Evolutionary conservation across 2,113 vertebrate genomes (phyloP).

Genomic region (Ophiodon elongatus): DNA sequence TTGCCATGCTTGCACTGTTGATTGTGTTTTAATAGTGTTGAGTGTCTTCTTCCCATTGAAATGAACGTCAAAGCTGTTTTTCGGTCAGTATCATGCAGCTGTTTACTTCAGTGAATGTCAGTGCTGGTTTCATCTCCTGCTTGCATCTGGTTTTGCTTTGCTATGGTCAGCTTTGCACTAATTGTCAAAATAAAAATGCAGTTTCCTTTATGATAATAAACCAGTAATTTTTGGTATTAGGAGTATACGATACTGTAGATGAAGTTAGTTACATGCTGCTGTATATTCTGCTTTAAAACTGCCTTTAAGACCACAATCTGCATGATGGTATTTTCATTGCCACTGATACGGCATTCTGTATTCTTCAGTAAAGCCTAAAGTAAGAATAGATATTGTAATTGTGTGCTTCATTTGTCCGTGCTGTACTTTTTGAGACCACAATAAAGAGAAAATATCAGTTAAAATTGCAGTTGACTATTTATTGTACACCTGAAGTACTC

Average conservation of each 20-base stretch:
- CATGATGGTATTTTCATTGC: conserved; percentile 70
- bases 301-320: conserved; percentile 61
- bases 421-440: conserved; percentile 78
- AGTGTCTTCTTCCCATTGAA: conserved; percentile 51
- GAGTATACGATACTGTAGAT: conserved; percentile 54
- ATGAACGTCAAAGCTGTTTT: conserved; percentile 64
- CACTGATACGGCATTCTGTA: conserved; percentile 43
- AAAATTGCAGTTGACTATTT: background rate
- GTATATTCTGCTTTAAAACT: conserved; percentile 74
- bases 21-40: conserved; percentile 59
- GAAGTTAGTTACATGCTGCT: conserved; percentile 68
- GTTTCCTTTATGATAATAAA: conserved; percentile 55
- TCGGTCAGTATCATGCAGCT: conserved; percentile 53
- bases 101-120: conserved; percentile 66
- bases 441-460: conserved; percentile 72
- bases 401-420: conserved; percentile 73
- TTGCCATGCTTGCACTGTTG: conserved; percentile 66
- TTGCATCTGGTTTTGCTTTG: conserved; percentile 55
- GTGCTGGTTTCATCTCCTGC: conserved; percentile 43
- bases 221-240: conserved; percentile 53
- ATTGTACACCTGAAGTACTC: background rate
- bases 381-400: conserved; percentile 58
- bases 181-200: conserved; percentile 34
- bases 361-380: conserved; percentile 41
- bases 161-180: conserved; percentile 64